A percentile compares a stretch with the other conserved stretches of the same genome.
Evolutionary conservation across 2,888 invertebrate species (phyloP).

Genomic region (Cactoblastis cactorum): DNA sequence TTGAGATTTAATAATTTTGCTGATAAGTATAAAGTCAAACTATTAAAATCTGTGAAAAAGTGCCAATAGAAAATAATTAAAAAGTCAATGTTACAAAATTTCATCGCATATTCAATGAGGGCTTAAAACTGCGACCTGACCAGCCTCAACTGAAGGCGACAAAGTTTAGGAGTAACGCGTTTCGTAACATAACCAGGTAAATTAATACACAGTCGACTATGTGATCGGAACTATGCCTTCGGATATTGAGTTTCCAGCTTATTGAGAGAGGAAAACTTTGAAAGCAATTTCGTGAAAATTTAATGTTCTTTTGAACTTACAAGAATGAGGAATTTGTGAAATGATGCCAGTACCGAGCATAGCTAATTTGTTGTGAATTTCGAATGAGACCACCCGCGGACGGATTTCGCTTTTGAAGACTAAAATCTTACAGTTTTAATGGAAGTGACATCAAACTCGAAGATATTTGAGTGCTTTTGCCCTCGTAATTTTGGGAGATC

Average conservation of each 20-base stretch:
- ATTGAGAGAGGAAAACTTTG: constrained; percentile 70
- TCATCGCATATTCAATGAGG: background rate
- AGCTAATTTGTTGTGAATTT: constrained; percentile 70
- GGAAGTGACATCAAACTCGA: constrained; percentile 21
- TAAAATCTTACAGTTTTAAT: constrained; percentile 23
- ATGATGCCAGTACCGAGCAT: constrained; percentile 66
- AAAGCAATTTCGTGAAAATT: constrained; percentile 75
- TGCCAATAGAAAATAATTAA: too few species aligned
- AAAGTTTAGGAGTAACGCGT: background rate
- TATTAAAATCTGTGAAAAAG: too few species aligned
- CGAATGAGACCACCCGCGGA: constrained; percentile 43
- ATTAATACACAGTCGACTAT: constrained; percentile 50
- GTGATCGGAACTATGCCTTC: constrained; percentile 61
- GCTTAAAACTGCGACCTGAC: background rate
- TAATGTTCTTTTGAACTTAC: constrained; percentile 67
- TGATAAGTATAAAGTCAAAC: too few species aligned
- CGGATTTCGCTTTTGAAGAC: constrained; percentile 24
- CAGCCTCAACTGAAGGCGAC: background rate
- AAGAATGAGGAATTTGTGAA: constrained; percentile 68
- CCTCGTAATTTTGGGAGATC: background rate
- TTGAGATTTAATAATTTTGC: too few species aligned
- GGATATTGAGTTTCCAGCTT: constrained; percentile 61
- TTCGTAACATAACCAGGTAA: constrained; percentile 37
- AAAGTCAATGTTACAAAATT: too few species aligned
- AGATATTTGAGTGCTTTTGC: background rate